These are phyloP conservation scores for Pseudopodoces humilis DNA, from an alignment of 2,113 vertebrate species.

Conservation along the genomic window DNA sequence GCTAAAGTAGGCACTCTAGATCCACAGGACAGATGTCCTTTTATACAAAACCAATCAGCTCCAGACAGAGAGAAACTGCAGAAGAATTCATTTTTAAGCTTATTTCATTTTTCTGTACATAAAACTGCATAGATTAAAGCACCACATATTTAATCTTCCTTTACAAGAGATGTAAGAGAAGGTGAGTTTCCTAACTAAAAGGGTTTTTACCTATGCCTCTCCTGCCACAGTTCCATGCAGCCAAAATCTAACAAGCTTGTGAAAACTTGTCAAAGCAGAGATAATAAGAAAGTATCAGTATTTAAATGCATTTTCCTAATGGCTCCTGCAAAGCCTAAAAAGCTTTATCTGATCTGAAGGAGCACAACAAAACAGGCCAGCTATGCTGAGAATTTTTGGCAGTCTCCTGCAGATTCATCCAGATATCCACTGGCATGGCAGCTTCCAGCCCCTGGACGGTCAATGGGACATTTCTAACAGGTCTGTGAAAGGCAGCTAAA, in stretches of 20 bases:
- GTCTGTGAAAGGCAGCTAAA: constrained; percentile 1
- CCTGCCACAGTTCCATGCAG: neutral
- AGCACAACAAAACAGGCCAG: neutral
- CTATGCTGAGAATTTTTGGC: constrained; percentile 2
- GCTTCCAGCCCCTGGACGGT: neutral
- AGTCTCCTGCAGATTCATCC: neutral
- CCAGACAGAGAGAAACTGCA: neutral
- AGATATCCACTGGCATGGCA: neutral
- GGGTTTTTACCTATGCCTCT: neutral
- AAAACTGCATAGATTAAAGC: neutral
- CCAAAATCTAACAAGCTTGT: neutral
- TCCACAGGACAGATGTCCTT: neutral
- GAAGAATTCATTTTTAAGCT: neutral
- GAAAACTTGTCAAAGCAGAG: neutral
- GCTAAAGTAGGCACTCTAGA: neutral
- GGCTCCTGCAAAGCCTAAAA: neutral
- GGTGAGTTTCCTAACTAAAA: neutral
- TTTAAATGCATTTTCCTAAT: neutral
- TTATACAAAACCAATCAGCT: neutral
- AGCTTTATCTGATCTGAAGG: neutral
- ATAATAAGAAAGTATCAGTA: neutral
- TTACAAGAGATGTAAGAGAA: neutral
- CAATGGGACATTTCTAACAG: neutral
- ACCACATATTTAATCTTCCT: neutral
- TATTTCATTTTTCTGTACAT: neutral